Conservation (phyloP, 2,888 invertebrate species). For the Scelioninae gen. 2 region DNA sequence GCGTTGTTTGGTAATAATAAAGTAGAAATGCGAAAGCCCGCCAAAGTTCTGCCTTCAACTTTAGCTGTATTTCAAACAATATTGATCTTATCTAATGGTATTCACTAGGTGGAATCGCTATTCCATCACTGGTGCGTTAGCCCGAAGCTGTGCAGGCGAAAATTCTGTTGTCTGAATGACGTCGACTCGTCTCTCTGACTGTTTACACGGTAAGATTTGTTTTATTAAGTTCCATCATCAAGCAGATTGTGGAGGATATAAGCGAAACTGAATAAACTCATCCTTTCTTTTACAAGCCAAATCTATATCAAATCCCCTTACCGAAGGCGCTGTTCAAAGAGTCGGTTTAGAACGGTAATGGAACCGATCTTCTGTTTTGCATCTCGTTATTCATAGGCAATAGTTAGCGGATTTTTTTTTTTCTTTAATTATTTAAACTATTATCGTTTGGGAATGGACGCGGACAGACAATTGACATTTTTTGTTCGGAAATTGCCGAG, state of each 20-base stretch:
- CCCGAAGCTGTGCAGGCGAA: conserved; percentile 62
- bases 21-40: conserved; percentile 59
- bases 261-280: conserved; percentile 66
- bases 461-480: too few species aligned
- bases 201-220: conserved; percentile 73
- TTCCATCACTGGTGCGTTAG: conserved; percentile 65
- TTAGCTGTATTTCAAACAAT: conserved; percentile 71
- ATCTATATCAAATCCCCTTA: conserved; percentile 63
- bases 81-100: conserved; percentile 74
- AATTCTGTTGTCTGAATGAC: conserved; percentile 72
- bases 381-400: too few species aligned
- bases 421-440: too few species aligned
- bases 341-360: conserved; percentile 52
- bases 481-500: too few species aligned
- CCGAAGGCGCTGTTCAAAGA: conserved; percentile 46
- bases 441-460: too few species aligned
- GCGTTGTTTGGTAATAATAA: conserved; percentile 60
- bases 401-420: too few species aligned
- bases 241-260: conserved; percentile 65
- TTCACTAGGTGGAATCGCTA: conserved; percentile 65
- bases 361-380: neutral
- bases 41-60: conserved; percentile 65
- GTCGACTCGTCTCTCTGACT: conserved; percentile 67
- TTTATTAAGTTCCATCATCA: conserved; percentile 73
- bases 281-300: conserved; percentile 58